Evolutionary conservation across 2,888 invertebrate species (phyloP).

Genomic region (Hesperia comma): DNA sequence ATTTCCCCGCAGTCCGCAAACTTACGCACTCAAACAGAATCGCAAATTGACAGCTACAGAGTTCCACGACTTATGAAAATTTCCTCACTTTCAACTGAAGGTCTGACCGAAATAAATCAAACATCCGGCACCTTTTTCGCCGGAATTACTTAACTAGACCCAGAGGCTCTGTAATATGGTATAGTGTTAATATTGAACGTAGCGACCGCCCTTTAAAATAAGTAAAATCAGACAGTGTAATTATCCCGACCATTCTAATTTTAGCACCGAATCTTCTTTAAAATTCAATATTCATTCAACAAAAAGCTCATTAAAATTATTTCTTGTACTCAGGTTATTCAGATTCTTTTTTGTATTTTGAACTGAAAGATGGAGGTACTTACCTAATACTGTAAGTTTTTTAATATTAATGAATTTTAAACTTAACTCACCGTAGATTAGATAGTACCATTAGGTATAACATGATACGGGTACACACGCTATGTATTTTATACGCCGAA

Average conservation of each 20-base stretch:
- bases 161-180: not conserved
- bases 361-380: no score
- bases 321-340: no score
- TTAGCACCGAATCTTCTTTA: no score
- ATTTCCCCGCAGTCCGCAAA: not conserved
- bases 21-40: slow-evolving; percentile 11
- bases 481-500: no score
- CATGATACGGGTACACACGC: no score
- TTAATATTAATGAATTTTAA: no score
- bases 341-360: no score
- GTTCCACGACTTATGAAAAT: slow-evolving; percentile 6
- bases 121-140: slow-evolving; percentile 17
- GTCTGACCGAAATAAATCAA: slow-evolving; percentile 30
- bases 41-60: slow-evolving; percentile 2
- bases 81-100: slow-evolving; percentile 9
- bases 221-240: not conserved
- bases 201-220: not conserved
- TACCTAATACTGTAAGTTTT: no score
- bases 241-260: not conserved
- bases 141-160: slow-evolving; percentile 33
- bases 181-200: not conserved
- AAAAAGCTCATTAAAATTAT: no score
- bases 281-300: no score
- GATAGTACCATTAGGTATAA: no score
- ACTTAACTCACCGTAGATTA: no score